Base-by-base conservation (phyloP, 1,140 invertebrate genomes). In the Episyrphus balteatus region DNA sequence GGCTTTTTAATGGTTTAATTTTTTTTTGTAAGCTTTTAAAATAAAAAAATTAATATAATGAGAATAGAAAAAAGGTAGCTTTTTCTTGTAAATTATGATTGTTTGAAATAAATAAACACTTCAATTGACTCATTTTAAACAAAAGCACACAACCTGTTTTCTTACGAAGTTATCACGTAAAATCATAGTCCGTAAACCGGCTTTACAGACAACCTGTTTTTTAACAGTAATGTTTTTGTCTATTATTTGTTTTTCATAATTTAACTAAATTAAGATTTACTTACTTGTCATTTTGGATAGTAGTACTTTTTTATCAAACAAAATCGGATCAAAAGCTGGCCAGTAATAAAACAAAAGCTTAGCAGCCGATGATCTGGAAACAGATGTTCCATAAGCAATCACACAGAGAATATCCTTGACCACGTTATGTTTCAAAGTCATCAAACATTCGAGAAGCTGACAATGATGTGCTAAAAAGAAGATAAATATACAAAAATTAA, bases 321-420 rank as follows among this genome's bases (percentile, higher is more conserved):
- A 77, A 60, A 88, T 88, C 15, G 92, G 86, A 73, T 97, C 95
- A 55, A 98, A 87, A 3, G 93, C 86, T n/a, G 96, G 96, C 94
- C 96, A 99, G 68, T 99, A 99, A 71, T 97, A 93, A 70, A 99
- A 98, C 14, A 99, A 76, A 19, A 99, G 75, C 73, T 98, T 96
- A 37, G 92, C 91, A 14, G 96, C 95, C 3, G 92, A 90, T 41
- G 88, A 80, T 49, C 92, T 73, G 0, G 94, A 88, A 42, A 84
- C 82, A 46, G 88, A 83, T 2, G 95, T 95, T 12, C 96, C 96
- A 69, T 98, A 94, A 11, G 95, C 95, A 53, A 99, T 90, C 12
- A 98, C 92, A 63, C 88, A 91, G 8, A 99, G 73, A 19, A 99
- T 77, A 71, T 99, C 95, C 70, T 92, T 87, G 3, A 92, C 81